Evolutionary conservation across 2,113 vertebrate genomes (phyloP), one percentile per base, ranked within the genome.

Genomic region (Hystrix brachyura): DNA sequence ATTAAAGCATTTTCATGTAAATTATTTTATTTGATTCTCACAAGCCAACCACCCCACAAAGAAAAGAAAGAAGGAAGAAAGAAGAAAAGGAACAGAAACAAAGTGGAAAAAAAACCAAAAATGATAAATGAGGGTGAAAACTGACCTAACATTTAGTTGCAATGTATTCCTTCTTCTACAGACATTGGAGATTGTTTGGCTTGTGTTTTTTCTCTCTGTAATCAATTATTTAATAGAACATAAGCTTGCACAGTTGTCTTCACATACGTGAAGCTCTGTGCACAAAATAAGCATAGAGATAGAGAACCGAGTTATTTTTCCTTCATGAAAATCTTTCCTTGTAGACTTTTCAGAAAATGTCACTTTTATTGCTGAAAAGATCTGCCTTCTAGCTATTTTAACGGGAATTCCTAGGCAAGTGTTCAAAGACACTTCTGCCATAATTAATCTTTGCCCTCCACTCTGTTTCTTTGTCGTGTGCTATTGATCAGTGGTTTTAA

Each of bases 91-190:
- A 34, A 38, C 38, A 38, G 38, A 38, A 38, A 38, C 38, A 38
- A 38, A 51, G 38, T 38, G 38, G 38, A 38, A 38, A 5, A 13
- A 25, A 2, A 10, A 48, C 27, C 17, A 7, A 60, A 60, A 34
- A 64, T 46, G 27, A 21, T 25, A 89, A 34, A 65, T 80, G 27
- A 94, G 43, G 48, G 2, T 59, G 43, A 96, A 98, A 97, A 96
- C 17, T 23, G 55, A 98, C 53, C 87, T 98, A 95, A 92, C 53
- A 87, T 87, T 97, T 94, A 55, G 95, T 97, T 98, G 96, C 87
- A 79, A 72, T 81, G 90, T 18, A 80, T 87, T 92, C 96, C 79
- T 87, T 74, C 82, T 98, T 94, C 65, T 87, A 81, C 6, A 43
- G 34, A 81, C 55, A 91, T 91, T 80, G 9, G 57, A 83, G 25